phyloP scores from a whole-genome alignment of 2,888 invertebrate species.

The Scotopteryx bipunctaria region DNA sequence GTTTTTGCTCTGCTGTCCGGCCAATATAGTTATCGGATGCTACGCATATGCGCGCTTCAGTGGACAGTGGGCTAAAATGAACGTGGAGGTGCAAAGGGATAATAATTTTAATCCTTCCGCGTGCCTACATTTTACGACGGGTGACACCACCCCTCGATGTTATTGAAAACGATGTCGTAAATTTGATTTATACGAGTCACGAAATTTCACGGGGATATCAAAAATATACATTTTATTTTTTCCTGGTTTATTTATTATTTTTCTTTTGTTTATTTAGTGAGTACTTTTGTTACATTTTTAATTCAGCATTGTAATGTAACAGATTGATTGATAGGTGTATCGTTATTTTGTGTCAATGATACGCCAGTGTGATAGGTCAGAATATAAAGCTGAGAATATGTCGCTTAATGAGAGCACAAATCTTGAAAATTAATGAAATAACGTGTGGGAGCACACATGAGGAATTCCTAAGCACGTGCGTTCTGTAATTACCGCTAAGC shows the following conservation, averaged over 20 bases:
- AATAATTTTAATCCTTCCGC: slow-evolving; percentile 46
- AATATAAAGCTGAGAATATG: too few relatives aligned
- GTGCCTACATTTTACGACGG: slow-evolving; percentile 42
- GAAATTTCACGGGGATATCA: slow-evolving; percentile 46
- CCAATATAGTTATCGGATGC: too few relatives aligned
- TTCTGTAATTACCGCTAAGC: slow-evolving; percentile 55
- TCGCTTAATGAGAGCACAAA: not conserved
- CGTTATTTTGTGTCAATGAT: too few relatives aligned
- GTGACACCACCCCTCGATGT: slow-evolving; percentile 43
- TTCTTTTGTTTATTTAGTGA: slow-evolving; percentile 4
- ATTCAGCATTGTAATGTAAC: not conserved
- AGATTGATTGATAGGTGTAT: not conserved
- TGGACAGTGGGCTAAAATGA: slow-evolving; percentile 23
- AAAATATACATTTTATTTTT: slow-evolving; percentile 37
- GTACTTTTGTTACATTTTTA: not conserved
- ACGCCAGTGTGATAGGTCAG: too few relatives aligned
- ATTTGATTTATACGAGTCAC: slow-evolving; percentile 53
- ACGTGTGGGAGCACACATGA: slow-evolving; percentile 18
- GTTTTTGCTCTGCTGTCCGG: too few relatives aligned
- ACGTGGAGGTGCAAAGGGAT: slow-evolving; percentile 37
- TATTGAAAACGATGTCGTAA: slow-evolving; percentile 56
- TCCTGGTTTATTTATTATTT: slow-evolving; percentile 28
- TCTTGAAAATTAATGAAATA: slow-evolving; percentile 10
- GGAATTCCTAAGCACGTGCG: slow-evolving; percentile 37
- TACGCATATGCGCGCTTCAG: slow-evolving; percentile 13